These are phyloP conservation scores for Drosophila paracracens DNA, from an alignment of 2,888 invertebrate species.

Conservation along the genomic window DNA sequence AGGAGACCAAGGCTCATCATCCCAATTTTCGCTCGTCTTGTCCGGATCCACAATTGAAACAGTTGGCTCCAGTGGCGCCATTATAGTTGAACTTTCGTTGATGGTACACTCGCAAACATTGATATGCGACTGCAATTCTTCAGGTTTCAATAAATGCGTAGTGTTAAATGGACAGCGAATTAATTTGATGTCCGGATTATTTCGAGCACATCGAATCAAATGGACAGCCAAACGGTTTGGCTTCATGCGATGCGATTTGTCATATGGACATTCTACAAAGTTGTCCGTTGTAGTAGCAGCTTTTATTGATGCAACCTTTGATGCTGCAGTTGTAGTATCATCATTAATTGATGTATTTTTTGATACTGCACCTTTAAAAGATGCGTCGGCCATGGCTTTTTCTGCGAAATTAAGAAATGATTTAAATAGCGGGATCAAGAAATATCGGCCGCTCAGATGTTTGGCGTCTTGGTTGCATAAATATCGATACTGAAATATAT, in stretches of 20 bases:
- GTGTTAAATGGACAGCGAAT: slow-evolving; percentile 87
- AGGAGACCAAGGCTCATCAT: slow-evolving; percentile 23
- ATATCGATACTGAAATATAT: neutral
- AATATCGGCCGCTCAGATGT: neutral
- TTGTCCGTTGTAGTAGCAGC: neutral
- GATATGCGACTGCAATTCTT: slow-evolving; percentile 81
- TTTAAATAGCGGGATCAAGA: neutral
- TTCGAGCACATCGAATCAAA: slow-evolving; percentile 87
- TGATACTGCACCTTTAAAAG: neutral
- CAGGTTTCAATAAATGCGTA: slow-evolving; percentile 86
- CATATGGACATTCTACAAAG: slow-evolving; percentile 86
- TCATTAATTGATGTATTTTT: too few relatives aligned
- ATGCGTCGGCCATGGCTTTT: neutral
- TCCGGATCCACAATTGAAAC: neutral
- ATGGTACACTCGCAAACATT: slow-evolving; percentile 57
- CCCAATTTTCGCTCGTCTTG: slow-evolving; percentile 34
- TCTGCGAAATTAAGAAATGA: neutral
- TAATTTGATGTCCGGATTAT: slow-evolving; percentile 83
- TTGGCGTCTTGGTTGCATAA: neutral
- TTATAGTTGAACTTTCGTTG: slow-evolving; percentile 39
- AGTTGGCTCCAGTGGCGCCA: slow-evolving; percentile 46
- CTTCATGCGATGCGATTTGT: slow-evolving; percentile 86
- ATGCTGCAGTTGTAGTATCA: neutral
- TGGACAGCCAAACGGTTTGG: slow-evolving; percentile 86
- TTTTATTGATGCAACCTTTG: neutral